Evolutionary conservation across 2,888 invertebrate genomes (phyloP).

Genomic region (Chrysina gloriosa): DNA sequence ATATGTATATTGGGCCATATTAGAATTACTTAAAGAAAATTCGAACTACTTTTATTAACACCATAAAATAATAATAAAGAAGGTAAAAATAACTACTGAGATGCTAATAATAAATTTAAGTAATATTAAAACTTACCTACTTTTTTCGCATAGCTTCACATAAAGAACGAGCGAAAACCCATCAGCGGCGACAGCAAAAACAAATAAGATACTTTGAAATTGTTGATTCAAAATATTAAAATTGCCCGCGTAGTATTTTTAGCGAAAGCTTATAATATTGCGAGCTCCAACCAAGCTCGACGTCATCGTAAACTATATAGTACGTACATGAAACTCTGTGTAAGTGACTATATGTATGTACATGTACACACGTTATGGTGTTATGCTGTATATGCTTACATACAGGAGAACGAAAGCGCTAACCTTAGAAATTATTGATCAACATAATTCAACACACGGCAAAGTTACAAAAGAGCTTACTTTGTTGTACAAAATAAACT

Average conservation of each 20-base stretch:
- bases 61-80: too few relatives aligned
- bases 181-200: too few relatives aligned
- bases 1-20: too few relatives aligned
- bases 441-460: slow-evolving; percentile 2
- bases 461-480: slow-evolving; percentile 8
- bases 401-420: background rate
- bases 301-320: background rate
- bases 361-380: background rate
- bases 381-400: background rate
- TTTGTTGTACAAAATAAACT: background rate
- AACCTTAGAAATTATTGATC: slow-evolving; percentile 27
- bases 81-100: too few relatives aligned
- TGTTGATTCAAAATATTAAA: background rate
- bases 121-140: too few relatives aligned
- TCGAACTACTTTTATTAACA: too few relatives aligned
- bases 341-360: background rate
- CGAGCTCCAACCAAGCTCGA: background rate
- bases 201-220: too few relatives aligned
- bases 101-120: too few relatives aligned
- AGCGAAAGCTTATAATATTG: background rate
- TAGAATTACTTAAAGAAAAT: too few relatives aligned
- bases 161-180: too few relatives aligned
- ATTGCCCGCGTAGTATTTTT: background rate
- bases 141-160: too few relatives aligned
- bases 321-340: background rate